Evolutionary conservation across 2,797 vertebrate species (phyloP).

Genomic region (Erpetoichthys calabaricus): DNA sequence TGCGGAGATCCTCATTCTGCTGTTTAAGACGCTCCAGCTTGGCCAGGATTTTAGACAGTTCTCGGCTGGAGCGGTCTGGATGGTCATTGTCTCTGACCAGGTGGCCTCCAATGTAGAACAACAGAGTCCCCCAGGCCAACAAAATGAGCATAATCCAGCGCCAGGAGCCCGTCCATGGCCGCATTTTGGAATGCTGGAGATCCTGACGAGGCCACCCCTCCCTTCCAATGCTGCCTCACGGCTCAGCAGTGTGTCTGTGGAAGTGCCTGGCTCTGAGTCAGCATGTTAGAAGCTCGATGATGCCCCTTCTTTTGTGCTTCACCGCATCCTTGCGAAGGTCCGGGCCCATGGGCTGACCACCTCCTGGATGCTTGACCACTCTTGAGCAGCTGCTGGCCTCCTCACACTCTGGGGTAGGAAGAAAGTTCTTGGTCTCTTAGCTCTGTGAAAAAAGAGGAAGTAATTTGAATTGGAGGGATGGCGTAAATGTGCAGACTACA

Average conservation of each 20-base stretch:
- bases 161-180: slow-evolving; percentile 96
- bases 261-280: neutral
- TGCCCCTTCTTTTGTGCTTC: neutral
- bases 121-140: slow-evolving; percentile 90
- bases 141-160: slow-evolving; percentile 98
- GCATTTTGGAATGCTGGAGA: slow-evolving; percentile 66
- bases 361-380: no score
- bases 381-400: no score
- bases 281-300: neutral
- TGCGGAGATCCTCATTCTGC: slow-evolving; percentile 90
- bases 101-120: slow-evolving; percentile 94
- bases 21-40: slow-evolving; percentile 95
- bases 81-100: slow-evolving; percentile 90
- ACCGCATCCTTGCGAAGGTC: no score
- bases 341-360: no score
- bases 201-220: neutral
- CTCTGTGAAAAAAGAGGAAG: no score
- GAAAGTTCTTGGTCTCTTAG: no score
- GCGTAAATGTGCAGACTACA: no score
- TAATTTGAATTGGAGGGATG: no score
- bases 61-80: slow-evolving; percentile 82
- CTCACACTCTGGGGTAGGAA: no score
- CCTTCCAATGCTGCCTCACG: slow-evolving; percentile 9
- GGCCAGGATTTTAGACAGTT: slow-evolving; percentile 90
- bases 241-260: slow-evolving; percentile 6